Evolutionary conservation across 2,797 vertebrate genomes (phyloP).

Genomic region (Pangasius macronema): DNA sequence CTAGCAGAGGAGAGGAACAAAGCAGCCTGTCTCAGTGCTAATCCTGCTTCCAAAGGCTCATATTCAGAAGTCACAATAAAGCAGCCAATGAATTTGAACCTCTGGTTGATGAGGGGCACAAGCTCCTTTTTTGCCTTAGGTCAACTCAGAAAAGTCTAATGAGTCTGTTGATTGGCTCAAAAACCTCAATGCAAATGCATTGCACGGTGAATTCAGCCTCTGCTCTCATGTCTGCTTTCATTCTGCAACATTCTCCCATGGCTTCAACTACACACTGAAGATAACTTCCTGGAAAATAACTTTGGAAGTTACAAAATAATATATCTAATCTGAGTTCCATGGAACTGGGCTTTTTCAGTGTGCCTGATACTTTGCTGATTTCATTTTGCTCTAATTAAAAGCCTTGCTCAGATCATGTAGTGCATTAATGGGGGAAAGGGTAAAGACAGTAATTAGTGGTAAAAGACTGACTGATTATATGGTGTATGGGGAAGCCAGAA

Average conservation of each 20-base stretch:
- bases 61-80: conserved; percentile 73
- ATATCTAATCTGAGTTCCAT: conserved; percentile 64
- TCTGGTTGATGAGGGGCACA: conserved; percentile 61
- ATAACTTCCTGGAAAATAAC: conserved; percentile 66
- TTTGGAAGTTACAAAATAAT: conserved; percentile 61
- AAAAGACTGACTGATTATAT: conserved; percentile 69
- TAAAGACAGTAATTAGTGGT: conserved; percentile 64
- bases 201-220: conserved; percentile 38
- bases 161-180: conserved; percentile 63
- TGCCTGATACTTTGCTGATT: conserved; percentile 60
- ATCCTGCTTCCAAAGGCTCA: conserved; percentile 76
- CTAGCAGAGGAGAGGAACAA: conserved; percentile 66
- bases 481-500: conserved; percentile 57
- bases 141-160: conserved; percentile 77
- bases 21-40: conserved; percentile 73
- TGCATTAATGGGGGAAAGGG: conserved; percentile 64
- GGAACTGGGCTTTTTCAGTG: conserved; percentile 64
- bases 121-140: conserved; percentile 62
- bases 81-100: conserved; percentile 75
- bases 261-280: conserved; percentile 59
- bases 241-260: conserved; percentile 62
- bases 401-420: conserved; percentile 64
- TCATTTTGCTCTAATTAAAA: conserved; percentile 67
- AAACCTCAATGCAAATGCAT: conserved; percentile 62
- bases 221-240: conserved; percentile 63